A percentile compares a stretch with the other conserved stretches of the same genome.
These are phyloP conservation scores for Agrotis ipsilon DNA, from an alignment of 2,888 invertebrate species.

Conservation along the genomic window DNA sequence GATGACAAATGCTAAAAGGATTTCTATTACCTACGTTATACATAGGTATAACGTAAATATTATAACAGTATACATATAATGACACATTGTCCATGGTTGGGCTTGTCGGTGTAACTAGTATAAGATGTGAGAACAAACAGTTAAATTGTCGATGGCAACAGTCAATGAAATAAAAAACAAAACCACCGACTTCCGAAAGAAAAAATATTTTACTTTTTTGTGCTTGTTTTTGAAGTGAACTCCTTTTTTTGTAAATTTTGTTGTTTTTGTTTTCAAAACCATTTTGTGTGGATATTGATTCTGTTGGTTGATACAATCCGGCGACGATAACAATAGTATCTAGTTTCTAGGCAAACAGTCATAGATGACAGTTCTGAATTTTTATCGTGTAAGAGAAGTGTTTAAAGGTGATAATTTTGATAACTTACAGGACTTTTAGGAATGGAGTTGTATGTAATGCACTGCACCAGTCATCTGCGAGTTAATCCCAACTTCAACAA, in stretches of 20 bases:
- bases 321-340: not conserved
- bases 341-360: not conserved
- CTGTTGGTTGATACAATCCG: constrained; percentile 9
- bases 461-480: not conserved
- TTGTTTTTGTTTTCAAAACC: not conserved
- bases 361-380: not conserved
- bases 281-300: not conserved
- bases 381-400: not conserved
- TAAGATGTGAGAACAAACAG: too few relatives aligned
- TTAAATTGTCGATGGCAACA: too few relatives aligned
- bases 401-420: not conserved
- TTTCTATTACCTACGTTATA: not conserved
- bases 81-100: too few relatives aligned
- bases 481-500: constrained; percentile 43
- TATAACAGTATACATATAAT: too few relatives aligned
- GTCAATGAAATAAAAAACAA: too few relatives aligned
- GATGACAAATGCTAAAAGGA: not conserved
- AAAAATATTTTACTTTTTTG: too few relatives aligned
- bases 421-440: not conserved
- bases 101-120: not conserved
- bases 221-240: too few relatives aligned
- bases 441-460: not conserved
- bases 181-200: too few relatives aligned
- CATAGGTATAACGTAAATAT: constrained; percentile 2
- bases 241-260: too few relatives aligned